These are phyloP conservation scores for Tiliacea aurago DNA, from an alignment of 2,888 invertebrate genomes.

Conservation along the genomic window DNA sequence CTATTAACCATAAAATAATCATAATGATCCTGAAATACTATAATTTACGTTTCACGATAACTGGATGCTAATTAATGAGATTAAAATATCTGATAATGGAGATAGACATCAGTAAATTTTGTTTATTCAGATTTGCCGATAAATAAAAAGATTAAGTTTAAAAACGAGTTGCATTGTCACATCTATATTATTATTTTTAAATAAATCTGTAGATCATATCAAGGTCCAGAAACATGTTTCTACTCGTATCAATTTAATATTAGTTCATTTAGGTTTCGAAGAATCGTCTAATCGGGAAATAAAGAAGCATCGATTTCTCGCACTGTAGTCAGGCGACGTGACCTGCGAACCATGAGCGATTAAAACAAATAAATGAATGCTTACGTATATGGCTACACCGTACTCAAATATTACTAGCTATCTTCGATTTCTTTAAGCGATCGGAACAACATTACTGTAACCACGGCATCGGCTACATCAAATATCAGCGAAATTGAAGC, in stretches of 20 bases:
- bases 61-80: constrained; percentile 2
- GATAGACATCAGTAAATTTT: background rate
- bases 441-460: too few relatives aligned
- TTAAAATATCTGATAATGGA: constrained; percentile 9
- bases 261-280: background rate
- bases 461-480: too few relatives aligned
- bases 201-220: constrained; percentile 3
- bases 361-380: too few relatives aligned
- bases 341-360: too few relatives aligned
- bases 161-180: background rate
- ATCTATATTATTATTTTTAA: background rate
- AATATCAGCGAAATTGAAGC: too few relatives aligned
- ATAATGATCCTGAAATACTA: background rate
- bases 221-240: background rate
- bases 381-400: too few relatives aligned
- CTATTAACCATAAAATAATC: constrained; percentile 7
- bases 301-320: constrained; percentile 1
- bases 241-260: background rate
- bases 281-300: background rate
- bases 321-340: too few relatives aligned
- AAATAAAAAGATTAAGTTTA: background rate
- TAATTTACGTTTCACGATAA: constrained; percentile 2
- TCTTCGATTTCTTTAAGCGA: too few relatives aligned
- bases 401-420: too few relatives aligned
- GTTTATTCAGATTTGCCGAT: constrained; percentile 8